These are phyloP conservation scores for Anabas testudineus DNA, from an alignment of 2,797 vertebrate species.

Conservation along the genomic window DNA sequence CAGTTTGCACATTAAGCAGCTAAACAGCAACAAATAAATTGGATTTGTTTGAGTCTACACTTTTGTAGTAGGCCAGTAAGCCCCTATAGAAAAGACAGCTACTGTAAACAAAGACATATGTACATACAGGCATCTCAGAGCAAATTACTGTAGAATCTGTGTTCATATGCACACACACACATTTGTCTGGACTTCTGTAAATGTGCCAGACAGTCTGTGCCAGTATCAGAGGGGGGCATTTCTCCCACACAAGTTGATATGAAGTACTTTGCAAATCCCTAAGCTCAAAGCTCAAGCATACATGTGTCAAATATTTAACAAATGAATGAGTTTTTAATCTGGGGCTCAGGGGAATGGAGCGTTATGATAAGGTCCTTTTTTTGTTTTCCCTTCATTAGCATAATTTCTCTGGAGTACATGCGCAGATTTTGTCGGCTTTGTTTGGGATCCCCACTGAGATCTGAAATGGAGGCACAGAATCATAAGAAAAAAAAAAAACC, in stretches of 20 bases:
- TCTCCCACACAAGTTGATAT: slow-evolving; percentile 84
- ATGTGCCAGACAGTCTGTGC: slow-evolving; percentile 76
- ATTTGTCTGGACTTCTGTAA: slow-evolving; percentile 71
- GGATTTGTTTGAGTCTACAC: slow-evolving; percentile 33
- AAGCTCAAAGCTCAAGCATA: slow-evolving; percentile 80
- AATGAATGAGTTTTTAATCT: slow-evolving; percentile 88
- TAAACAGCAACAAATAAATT: slow-evolving; percentile 38
- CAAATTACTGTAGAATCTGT: slow-evolving; percentile 46
- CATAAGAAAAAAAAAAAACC: slow-evolving; percentile 71
- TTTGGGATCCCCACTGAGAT: slow-evolving; percentile 83
- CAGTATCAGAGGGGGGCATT: slow-evolving; percentile 78
- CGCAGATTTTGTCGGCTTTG: slow-evolving; percentile 82
- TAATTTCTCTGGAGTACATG: slow-evolving; percentile 86
- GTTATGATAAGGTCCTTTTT: slow-evolving; percentile 82
- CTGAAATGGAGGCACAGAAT: slow-evolving; percentile 80
- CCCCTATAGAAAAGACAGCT: slow-evolving; percentile 22
- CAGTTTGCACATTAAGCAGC: slow-evolving; percentile 28
- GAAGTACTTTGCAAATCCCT: slow-evolving; percentile 80
- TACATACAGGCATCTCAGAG: slow-evolving; percentile 32
- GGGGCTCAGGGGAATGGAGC: slow-evolving; percentile 82
- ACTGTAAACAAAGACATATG: slow-evolving; percentile 54
- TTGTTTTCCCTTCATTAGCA: slow-evolving; percentile 81
- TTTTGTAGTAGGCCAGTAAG: slow-evolving; percentile 31
- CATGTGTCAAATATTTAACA: slow-evolving; percentile 88
- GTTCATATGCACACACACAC: slow-evolving; percentile 56